Base-by-base conservation (phyloP, 2,797 vertebrate genomes). In the Acomys russatus region DNA sequence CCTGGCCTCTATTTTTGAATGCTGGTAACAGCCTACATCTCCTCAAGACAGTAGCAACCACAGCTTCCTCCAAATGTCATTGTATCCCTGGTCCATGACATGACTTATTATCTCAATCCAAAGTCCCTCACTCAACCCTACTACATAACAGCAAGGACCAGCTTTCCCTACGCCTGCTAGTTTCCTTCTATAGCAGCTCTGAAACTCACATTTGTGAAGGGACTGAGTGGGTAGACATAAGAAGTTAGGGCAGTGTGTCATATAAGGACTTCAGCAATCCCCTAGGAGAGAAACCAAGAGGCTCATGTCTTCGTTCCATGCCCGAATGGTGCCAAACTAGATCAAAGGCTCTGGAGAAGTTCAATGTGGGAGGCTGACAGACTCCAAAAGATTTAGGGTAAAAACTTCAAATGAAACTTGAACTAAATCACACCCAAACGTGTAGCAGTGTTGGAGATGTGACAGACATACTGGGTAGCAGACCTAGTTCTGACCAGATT, bases 381-480 rank as follows among this genome's bases (percentile, higher is more conserved):
- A 76, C 54, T 80, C 49, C 30, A 88, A 33, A 63, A 76, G 7
- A 85, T 0, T 17, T 22, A 92, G 79, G 68, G 70, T 79, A 6
- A 84, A 89, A 88, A 66, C 38, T 38, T n/a, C 30, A 59, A 7
- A 38, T 49, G 30, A 95, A 78, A 11, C 15, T 44, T 44, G 44
- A 44, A 44, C 44, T 3, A 44, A 44, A 7, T 79, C 49, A 90
- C 9, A 44, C 4, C 11, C 20, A 38, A 85, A 1, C 74, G 17
- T 51, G 35, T 1, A 0, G 28, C 38, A 10, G 0, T 44, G 1
- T 23, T n/a, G 0, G 9, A 84, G 68, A 76, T 9, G 1, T 22
- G 4, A 68, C 0, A 8, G 59, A 44, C 68, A 23, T 80, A 9
- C 10, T 1, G 20, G 20, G 17, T 64, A 88, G 17, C 20, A 66